phyloP scores from a whole-genome alignment of 1,140 invertebrate genomes.

The Homalodisca vitripennis region DNA sequence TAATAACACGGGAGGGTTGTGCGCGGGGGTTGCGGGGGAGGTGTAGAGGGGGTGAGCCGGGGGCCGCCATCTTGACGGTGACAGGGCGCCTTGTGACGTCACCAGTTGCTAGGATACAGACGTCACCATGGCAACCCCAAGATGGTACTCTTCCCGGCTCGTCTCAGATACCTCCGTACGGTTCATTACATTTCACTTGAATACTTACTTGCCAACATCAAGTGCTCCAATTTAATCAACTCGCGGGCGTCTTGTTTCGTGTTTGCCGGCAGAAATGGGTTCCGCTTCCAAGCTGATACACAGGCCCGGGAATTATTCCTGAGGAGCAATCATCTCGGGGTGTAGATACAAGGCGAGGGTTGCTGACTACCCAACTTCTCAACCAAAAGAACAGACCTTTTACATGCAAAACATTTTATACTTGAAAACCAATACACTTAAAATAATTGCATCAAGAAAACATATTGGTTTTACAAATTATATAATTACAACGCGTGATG shows the following conservation, averaged over 20 bases:
- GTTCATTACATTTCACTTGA: slow-evolving; percentile 25
- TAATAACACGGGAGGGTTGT: not conserved
- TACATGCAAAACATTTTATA: too few species aligned
- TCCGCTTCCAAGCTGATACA: slow-evolving; percentile 17
- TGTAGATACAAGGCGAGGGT: not conserved
- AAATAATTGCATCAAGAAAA: too few species aligned
- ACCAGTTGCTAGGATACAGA: slow-evolving; percentile 23
- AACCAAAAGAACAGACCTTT: too few species aligned
- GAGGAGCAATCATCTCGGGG: not conserved
- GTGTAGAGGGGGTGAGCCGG: not conserved
- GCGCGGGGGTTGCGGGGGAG: not conserved
- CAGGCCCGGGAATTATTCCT: slow-evolving; percentile 2
- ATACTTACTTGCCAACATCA: slow-evolving; percentile 9
- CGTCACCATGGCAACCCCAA: slow-evolving; percentile 26
- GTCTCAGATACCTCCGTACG: slow-evolving; percentile 12
- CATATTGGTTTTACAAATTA: too few species aligned
- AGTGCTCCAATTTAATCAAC: slow-evolving; percentile 11
- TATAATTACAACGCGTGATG: too few species aligned
- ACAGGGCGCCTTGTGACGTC: slow-evolving; percentile 27
- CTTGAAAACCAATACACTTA: too few species aligned
- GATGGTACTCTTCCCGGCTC: slow-evolving; percentile 7
- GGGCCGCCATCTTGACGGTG: slow-evolving; percentile 26
- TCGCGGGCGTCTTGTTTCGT: slow-evolving; percentile 1
- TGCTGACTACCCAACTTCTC: too few species aligned
- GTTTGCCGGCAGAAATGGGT: not conserved